Evolutionary conservation across 1,140 invertebrate genomes (phyloP).

Genomic region (Drosophila grimshawi): DNA sequence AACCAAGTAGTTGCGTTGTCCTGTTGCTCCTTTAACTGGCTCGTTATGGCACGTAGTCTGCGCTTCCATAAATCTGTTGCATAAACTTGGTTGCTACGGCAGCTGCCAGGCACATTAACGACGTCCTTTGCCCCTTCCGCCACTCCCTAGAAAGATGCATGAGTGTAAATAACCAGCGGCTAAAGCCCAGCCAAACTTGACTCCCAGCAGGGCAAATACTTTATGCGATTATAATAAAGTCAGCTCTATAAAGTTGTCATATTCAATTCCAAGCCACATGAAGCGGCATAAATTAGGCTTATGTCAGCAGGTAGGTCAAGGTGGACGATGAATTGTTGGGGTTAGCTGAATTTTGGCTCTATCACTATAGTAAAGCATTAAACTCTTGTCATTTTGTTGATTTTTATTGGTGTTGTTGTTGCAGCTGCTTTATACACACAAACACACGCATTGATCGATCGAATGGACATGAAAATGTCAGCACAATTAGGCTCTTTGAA

Average conservation of each 20-base stretch:
- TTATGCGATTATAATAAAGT: conserved; percentile 82
- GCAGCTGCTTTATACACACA: conserved; percentile 20
- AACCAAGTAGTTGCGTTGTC: conserved; percentile 4
- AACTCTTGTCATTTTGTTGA: conserved; percentile 1
- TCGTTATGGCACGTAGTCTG: conserved; percentile 59
- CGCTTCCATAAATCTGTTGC: conserved; percentile 76
- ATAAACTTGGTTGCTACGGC: conserved; percentile 61
- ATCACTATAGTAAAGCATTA: background rate
- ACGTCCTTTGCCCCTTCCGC: conserved; percentile 10
- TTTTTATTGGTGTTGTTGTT: conserved; percentile 48
- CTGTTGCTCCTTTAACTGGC: conserved; percentile 7
- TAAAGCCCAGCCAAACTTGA: conserved; percentile 1
- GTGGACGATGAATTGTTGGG: background rate
- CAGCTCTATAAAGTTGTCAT: conserved; percentile 78
- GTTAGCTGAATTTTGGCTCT: background rate
- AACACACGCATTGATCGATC: conserved; percentile 63
- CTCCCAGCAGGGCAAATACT: conserved; percentile 63
- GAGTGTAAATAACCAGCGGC: conserved; percentile 36
- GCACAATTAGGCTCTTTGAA: conserved; percentile 76
- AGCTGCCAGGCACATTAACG: conserved; percentile 62
- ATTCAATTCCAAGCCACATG: conserved; percentile 68
- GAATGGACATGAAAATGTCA: conserved; percentile 74
- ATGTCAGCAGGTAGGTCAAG: conserved; percentile 14
- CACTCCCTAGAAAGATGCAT: conserved; percentile 73
- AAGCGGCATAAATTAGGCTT: conserved; percentile 79